Evolutionary conservation across 2,888 invertebrate genomes (phyloP), one percentile per base, ranked within the genome.

Genomic region (Microctonus brassicae): DNA sequence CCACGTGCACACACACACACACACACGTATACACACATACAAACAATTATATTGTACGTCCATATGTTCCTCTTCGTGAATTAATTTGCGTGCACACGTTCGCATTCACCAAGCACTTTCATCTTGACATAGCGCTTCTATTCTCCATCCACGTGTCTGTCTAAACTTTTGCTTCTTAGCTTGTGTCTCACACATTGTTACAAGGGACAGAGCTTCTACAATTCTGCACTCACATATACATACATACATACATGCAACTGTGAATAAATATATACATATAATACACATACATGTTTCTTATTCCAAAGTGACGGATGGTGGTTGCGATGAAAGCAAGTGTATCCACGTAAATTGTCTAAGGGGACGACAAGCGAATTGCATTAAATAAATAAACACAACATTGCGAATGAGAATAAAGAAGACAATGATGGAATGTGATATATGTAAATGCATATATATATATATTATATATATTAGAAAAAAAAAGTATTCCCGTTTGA

Each of bases 351-450:
- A 29, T 13, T 57, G 13, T 22, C 57, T 26, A 29, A 57, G 29
- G 29, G 39, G 3, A 3, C 9, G 34, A 42, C 62, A n/a, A 62
- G 52, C 64, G 34, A 64, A n/a, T n/a, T 64, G 52, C 33, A 52
- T 64, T 64, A 53, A 52, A 64, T 64, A 29, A 64, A 64, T 53
- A 64, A 64, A 11, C 34, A 33, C 26, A 53, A 33, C 10, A 17
- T n/a, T 13, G 47, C 11, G 6, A 36, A 52, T 22, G 47, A 29
- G 29, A 64, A 33, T 34, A 52, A 53, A 17, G 26, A 64, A 17
- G 24, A 53, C 33, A 52, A 39, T 39, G 0, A n/a, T 13, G 5
- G 39, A n/a, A 39, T 39, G n/a, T n/a, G 4, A 3, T 4, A 39
- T n/a, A 39, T 13, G n/a, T 13, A 1, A 36, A 7, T 11, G n/a